Base-by-base conservation (phyloP, 23 tunicate species). In the Corella eumyota region DNA sequence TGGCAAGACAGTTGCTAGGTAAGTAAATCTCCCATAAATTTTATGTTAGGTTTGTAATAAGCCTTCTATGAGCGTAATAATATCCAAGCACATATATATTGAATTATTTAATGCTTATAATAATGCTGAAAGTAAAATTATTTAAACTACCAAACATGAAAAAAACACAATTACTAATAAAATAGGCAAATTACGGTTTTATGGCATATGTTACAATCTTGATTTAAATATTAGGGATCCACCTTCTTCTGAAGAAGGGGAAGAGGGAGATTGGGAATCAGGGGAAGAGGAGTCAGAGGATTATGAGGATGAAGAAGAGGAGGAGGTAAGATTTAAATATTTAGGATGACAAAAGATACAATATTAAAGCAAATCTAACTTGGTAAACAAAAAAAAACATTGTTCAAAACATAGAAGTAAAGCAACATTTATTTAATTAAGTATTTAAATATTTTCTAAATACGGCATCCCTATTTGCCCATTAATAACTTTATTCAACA, bases 201-300 rank as follows among this genome's bases (percentile, higher is more conserved):
- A 25, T 21, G 54, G 24, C 54, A 48, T 26, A 48, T n/a, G n/a
- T n/a, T n/a, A n/a, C 32, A 45, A 31, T 13, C 45, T 5, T 25
- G 72, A 50, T 31, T 45, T 1, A 66, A 66, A 55, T n/a, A n/a
- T n/a, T n/a, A n/a, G n/a, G n/a, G n/a, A n/a, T n/a, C n/a, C n/a
- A n/a, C n/a, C n/a, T n/a, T n/a, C n/a, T n/a, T n/a, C n/a, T n/a
- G 83, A 67, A 9, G 74, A 46, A 38, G 83, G 67, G 5, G 54
- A 45, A 24, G 74, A 58, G 26, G 74, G 68, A 3, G 83, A 77
- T 19, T 47, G 58, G 1, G 66, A 77, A 20, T 60, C 32, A 2
- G 66, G 50, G 44, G 81, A 75, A 32, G 59, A 71, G 20, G 58
- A 66, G 20, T 30, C 36, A 25, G 81, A 75, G 20, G 72, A 75